Evolutionary conservation across 2,888 invertebrate genomes (phyloP).

Genomic region (Drosophila nigritarsus): DNA sequence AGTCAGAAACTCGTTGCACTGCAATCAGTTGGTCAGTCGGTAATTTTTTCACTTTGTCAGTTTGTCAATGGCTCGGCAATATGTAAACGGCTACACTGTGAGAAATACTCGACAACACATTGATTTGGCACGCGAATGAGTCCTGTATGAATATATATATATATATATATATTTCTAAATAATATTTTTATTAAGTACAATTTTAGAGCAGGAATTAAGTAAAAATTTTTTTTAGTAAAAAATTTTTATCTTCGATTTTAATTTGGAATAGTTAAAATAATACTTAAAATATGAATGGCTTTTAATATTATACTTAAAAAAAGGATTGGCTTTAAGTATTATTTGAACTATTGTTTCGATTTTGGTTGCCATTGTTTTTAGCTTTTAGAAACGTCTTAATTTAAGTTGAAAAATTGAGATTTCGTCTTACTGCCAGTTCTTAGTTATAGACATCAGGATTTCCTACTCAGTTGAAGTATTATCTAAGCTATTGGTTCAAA

Average conservation of each 20-base stretch:
- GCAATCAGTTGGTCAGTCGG: constrained; percentile 55
- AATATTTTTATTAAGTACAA: background rate
- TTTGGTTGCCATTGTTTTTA: background rate
- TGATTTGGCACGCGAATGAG: too few species aligned
- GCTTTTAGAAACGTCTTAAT: background rate
- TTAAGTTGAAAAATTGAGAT: background rate
- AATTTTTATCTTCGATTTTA: background rate
- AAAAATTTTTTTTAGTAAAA: background rate
- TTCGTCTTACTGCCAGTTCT: too few species aligned
- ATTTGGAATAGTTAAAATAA: too few species aligned
- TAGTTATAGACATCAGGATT: background rate
- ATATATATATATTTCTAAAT: too few species aligned
- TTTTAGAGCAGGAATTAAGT: background rate
- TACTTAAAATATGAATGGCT: too few species aligned
- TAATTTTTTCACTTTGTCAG: constrained; percentile 37
- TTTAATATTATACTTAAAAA: too few species aligned
- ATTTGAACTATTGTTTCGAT: background rate
- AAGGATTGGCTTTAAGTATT: background rate
- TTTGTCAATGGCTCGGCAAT: constrained; percentile 26
- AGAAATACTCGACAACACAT: background rate
- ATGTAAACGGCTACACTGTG: background rate
- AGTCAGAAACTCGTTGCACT: constrained; percentile 42
- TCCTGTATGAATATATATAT: too few species aligned
- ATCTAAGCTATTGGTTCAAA: background rate
- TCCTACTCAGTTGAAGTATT: background rate